Evolutionary conservation across 2,888 invertebrate genomes (phyloP).

Genomic region (Scrobipalpa atriplicella): DNA sequence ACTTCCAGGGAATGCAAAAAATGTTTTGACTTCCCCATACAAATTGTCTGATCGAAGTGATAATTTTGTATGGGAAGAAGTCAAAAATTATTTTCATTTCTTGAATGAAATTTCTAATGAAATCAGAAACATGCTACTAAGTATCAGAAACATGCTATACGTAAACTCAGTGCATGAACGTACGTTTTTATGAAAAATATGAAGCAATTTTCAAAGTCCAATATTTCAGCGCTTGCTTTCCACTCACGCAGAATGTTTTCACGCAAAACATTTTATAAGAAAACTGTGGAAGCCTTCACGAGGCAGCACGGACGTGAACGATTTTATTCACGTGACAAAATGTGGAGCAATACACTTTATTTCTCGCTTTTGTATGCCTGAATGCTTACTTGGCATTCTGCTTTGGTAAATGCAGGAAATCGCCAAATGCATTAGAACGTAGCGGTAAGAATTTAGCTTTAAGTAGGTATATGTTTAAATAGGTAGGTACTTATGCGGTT

Average conservation of each 20-base stretch:
- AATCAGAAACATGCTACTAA: too few species aligned
- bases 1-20: too few species aligned
- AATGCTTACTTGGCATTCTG: constrained; percentile 14
- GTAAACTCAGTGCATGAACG: background rate
- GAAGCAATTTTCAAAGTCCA: constrained; percentile 11
- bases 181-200: constrained; percentile 11
- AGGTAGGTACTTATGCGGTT: too few species aligned
- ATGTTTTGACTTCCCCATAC: too few species aligned
- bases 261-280: constrained; percentile 58
- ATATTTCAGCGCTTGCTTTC: constrained; percentile 8
- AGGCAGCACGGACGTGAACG: constrained; percentile 38
- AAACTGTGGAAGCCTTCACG: constrained; percentile 51
- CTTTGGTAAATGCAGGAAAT: background rate
- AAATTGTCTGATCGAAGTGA: too few species aligned
- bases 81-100: too few species aligned
- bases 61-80: too few species aligned
- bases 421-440: background rate
- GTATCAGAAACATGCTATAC: too few species aligned
- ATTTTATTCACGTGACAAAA: constrained; percentile 40
- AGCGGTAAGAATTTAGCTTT: too few species aligned
- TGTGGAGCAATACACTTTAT: constrained; percentile 20
- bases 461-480: too few species aligned
- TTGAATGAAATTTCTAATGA: too few species aligned
- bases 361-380: constrained; percentile 7
- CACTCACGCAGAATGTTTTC: constrained; percentile 46